A percentile compares a stretch with the other conserved stretches of the same genome.
Evolutionary conservation across 2,797 vertebrate species (phyloP).

Genomic region (Myotis findleyi): DNA sequence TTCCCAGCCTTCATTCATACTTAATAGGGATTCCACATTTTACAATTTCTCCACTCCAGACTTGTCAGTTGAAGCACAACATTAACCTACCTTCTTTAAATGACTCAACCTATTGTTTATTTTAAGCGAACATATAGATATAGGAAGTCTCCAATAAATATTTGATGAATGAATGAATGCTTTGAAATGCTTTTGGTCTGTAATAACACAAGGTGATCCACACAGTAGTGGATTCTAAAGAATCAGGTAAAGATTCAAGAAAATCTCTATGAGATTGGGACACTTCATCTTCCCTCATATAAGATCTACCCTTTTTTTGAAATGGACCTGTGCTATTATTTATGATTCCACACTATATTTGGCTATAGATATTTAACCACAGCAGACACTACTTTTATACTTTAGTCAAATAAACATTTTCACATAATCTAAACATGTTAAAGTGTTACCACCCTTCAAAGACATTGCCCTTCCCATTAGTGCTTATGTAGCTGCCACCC

Average conservation of each 20-base stretch:
- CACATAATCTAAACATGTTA: neutral
- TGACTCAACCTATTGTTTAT: neutral
- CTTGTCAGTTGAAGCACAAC: neutral
- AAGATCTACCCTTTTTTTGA: neutral
- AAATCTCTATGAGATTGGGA: neutral
- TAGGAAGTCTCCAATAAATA: neutral
- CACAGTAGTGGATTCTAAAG: neutral
- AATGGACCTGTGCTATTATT: neutral
- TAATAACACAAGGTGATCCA: neutral
- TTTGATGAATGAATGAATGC: neutral
- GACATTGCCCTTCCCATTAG: neutral
- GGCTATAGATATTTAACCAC: neutral
- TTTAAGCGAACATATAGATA: neutral
- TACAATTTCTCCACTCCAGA: neutral
- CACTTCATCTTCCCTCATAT: neutral
- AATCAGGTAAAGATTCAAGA: neutral
- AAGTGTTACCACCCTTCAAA: neutral
- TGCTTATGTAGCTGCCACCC: neutral
- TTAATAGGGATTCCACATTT: neutral
- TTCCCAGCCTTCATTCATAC: neutral
- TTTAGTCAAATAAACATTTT: conserved; percentile 41
- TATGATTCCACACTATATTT: neutral
- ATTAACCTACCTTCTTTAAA: neutral
- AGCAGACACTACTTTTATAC: neutral
- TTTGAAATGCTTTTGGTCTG: neutral